phyloP scores from a whole-genome alignment of 37 sponge, comb jelly and placozoan genomes.

The Chondrosia reniformis region DNA sequence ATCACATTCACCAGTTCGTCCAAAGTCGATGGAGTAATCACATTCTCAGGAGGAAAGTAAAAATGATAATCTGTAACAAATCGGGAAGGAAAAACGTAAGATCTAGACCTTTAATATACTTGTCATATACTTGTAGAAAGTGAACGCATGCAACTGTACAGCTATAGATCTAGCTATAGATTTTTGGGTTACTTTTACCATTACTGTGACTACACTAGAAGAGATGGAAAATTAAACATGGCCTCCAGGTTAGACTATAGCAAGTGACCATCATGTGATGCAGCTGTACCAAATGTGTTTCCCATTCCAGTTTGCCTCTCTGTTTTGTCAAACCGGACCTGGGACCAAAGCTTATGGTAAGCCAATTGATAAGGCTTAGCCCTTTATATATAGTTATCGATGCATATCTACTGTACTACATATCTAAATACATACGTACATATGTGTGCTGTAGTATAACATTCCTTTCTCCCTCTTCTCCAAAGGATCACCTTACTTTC shows the following conservation, averaged over 20 bases:
- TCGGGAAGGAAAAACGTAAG: too few species aligned
- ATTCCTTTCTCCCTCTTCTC: background rate
- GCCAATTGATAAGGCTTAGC: too few species aligned
- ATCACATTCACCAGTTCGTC: slow-evolving; percentile 51
- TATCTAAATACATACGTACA: too few species aligned
- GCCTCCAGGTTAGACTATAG: slow-evolving; percentile 42
- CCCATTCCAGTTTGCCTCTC: slow-evolving; percentile 62
- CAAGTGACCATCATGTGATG: background rate
- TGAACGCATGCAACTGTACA: too few species aligned
- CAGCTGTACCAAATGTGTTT: too few species aligned
- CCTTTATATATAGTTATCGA: too few species aligned
- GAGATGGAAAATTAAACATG: slow-evolving; percentile 87
- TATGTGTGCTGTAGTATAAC: background rate
- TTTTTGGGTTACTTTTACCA: too few species aligned
- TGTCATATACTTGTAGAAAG: too few species aligned
- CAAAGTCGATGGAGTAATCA: background rate
- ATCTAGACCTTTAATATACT: too few species aligned
- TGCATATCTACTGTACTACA: background rate
- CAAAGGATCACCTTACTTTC: slow-evolving; percentile 43
- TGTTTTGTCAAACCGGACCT: slow-evolving; percentile 93
- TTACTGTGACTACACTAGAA: slow-evolving; percentile 82
- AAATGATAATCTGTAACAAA: background rate
- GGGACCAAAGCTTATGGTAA: slow-evolving; percentile 98
- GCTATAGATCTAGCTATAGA: too few species aligned
- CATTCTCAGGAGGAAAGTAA: background rate